Evolutionary conservation across 2,888 invertebrate genomes (phyloP), one percentile per base, ranked within the genome.

Genomic region (Atrina japonica): DNA sequence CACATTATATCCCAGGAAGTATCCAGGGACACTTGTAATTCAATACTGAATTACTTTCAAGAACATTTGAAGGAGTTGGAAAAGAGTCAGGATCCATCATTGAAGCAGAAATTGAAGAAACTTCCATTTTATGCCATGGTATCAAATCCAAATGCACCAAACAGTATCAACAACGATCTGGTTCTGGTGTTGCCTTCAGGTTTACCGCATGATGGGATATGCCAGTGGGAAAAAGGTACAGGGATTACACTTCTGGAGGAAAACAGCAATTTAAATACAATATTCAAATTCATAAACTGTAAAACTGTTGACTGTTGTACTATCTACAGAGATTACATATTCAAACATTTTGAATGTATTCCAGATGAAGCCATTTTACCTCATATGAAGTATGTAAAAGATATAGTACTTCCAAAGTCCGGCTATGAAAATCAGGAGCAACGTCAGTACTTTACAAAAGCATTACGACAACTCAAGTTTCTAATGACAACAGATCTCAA

Each of bases 371-470:
- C 30, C 1, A n/a, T 40, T 49, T 14, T 40, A 7, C 14, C 1
- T 1, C 63, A 63, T 27, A 1, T 63, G 41, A 14, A 52, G 50
- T 63, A 16, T 52, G 25, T 63, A 5, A 49, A 40, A 16, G 49
- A 59, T 3, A 41, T n/a, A 9, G 18, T 50, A 35, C 0, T 63
- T 3, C 47, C 55, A 21, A n/a, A 30, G 9, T 11, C 40, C 2
- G 7, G 18, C 7, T n/a, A 53, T 55, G 0, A 55, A 11, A 11
- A 35, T 0, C 0, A 2, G 3, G 1, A 23, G n/a, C 2, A 14
- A 3, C 11, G 16, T 3, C 25, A 25, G 21, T 1, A 2, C 0
- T n/a, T 63, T 11, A 41, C 9, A 35, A 0, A 5, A 2, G 30
- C 50, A 16, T 16, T 63, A 25, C 63, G 16, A 30, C 0, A n/a